phyloP scores from a whole-genome alignment of 2,888 invertebrate genomes.

The Seladonia tumulorum region DNA sequence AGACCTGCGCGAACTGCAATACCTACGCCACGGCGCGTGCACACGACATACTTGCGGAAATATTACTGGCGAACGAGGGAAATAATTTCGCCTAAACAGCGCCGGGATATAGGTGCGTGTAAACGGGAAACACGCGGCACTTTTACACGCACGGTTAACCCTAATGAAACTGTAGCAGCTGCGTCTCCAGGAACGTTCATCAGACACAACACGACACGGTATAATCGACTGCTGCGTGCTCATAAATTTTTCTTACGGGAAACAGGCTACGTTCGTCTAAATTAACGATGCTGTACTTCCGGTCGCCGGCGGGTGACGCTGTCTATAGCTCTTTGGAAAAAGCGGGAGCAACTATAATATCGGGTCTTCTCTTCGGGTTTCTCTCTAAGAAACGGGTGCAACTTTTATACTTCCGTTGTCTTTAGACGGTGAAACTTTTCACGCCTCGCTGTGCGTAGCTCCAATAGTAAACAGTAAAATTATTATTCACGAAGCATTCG shows the following conservation, averaged over 20 bases:
- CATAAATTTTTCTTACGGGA: constrained; percentile 5
- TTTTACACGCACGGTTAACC: constrained; percentile 61
- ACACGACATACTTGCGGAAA: constrained; percentile 16
- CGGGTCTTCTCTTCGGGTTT: too few relatives aligned
- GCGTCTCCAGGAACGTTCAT: constrained; percentile 42
- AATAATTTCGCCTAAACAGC: constrained; percentile 40
- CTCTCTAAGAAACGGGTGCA: neutral
- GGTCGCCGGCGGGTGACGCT: neutral
- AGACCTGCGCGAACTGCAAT: constrained; percentile 7
- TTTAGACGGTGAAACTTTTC: too few relatives aligned
- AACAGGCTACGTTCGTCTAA: constrained; percentile 14
- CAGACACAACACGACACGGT: constrained; percentile 18
- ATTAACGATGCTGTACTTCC: neutral
- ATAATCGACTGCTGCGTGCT: neutral
- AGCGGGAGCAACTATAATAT: neutral
- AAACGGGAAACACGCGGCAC: constrained; percentile 39
- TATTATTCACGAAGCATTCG: too few relatives aligned
- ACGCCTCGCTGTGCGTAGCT: too few relatives aligned
- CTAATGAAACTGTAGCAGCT: constrained; percentile 53
- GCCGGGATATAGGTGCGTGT: constrained; percentile 5
- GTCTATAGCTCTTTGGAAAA: neutral
- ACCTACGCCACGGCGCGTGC: constrained; percentile 3
- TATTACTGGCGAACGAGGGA: constrained; percentile 24
- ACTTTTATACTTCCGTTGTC: too few relatives aligned
- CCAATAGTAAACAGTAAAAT: too few relatives aligned